Percentiles rank a stretch among this genome's conserved stretches.
phyloP scores from a whole-genome alignment of 2,888 invertebrate genomes.

The Beris chalybata region DNA sequence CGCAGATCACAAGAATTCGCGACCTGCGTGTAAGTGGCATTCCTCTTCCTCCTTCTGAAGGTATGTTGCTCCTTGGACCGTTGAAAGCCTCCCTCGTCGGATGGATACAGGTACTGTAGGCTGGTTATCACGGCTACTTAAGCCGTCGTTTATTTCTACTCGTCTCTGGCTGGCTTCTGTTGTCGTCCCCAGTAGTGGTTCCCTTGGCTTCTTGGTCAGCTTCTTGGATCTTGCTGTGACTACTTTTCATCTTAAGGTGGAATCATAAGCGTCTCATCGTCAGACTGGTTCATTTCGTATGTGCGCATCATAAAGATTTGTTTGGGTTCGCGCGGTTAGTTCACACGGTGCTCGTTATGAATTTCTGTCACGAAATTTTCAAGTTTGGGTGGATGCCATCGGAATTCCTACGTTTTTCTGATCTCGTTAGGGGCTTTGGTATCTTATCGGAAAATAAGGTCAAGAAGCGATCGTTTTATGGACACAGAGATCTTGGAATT shows the following conservation, averaged over 20 bases:
- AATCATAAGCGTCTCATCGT: conserved; percentile 21
- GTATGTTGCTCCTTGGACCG: not conserved
- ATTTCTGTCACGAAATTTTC: conserved; percentile 55
- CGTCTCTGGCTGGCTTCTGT: not conserved
- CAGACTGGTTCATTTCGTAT: not conserved
- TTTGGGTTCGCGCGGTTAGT: conserved; percentile 44
- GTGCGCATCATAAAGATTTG: conserved; percentile 32
- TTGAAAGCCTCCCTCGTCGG: conserved; percentile 5
- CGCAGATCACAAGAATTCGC: conserved; percentile 43
- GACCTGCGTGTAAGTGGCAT: conserved; percentile 43
- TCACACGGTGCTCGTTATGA: conserved; percentile 55
- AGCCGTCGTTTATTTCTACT: not conserved
- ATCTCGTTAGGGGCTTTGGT: too few relatives aligned
- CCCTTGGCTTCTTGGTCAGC: not conserved
- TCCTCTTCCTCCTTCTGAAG: conserved; percentile 31
- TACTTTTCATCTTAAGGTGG: not conserved
- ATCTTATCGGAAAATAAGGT: too few relatives aligned
- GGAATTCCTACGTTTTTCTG: not conserved
- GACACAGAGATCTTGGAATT: too few relatives aligned
- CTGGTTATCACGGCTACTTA: not conserved
- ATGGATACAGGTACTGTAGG: not conserved
- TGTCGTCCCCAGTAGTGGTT: not conserved
- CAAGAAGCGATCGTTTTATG: too few relatives aligned
- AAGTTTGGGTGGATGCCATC: conserved; percentile 45
- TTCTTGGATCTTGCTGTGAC: too few relatives aligned